Conservation (phyloP, 30 jellyfish, hydroid and myxozoan genomes). For the Nemopilema nomurai region DNA sequence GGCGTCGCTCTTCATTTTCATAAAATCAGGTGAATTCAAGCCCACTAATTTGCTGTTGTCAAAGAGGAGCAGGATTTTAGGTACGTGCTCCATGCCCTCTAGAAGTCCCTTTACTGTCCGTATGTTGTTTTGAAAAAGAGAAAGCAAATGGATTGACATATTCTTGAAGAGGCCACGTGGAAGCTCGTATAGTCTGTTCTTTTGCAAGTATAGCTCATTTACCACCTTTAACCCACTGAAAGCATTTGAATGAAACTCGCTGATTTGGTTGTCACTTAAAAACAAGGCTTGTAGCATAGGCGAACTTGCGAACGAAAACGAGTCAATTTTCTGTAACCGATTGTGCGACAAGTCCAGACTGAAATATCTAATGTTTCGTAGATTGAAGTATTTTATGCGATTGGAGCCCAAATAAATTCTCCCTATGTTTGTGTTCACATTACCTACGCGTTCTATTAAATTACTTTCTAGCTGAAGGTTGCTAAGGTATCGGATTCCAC, state of each 20-base stretch:
- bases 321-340: background rate
- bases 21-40: background rate
- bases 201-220: constrained; percentile 3
- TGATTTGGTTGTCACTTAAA: constrained; percentile 19
- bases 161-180: constrained; percentile 31
- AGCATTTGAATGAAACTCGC: constrained; percentile 18
- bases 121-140: constrained; percentile 20
- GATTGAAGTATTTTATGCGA: constrained; percentile 3
- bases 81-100: constrained; percentile 1
- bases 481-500: background rate
- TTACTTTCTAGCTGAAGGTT: background rate
- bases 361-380: background rate
- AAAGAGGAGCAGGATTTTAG: constrained; percentile 7
- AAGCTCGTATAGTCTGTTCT: constrained; percentile 12
- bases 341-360: constrained; percentile 15
- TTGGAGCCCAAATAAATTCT: background rate
- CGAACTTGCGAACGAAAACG: constrained; percentile 13
- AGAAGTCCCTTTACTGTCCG: constrained; percentile 22
- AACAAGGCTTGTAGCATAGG: background rate
- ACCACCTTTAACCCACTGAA: constrained; percentile 3
- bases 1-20: constrained; percentile 8
- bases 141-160: background rate
- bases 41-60: constrained; percentile 5
- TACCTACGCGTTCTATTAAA: background rate
- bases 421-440: background rate